These are phyloP conservation scores for Thera obeliscata DNA, from an alignment of 2,888 invertebrate species.

Conservation along the genomic window DNA sequence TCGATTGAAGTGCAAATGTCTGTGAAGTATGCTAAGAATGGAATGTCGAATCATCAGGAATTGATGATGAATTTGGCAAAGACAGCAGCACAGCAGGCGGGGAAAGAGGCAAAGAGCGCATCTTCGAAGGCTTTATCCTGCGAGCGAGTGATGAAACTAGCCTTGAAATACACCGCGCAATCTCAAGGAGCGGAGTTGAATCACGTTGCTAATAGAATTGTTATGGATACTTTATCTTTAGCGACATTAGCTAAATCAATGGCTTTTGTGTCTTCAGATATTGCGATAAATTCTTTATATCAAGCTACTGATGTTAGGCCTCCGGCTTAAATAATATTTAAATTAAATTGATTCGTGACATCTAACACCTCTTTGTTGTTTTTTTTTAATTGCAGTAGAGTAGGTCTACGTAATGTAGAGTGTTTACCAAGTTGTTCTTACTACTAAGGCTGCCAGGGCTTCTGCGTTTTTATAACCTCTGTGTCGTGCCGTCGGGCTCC, in stretches of 20 bases:
- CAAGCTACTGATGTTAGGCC: conserved; percentile 77
- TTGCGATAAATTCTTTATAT: conserved; percentile 78
- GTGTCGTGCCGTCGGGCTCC: too few species aligned
- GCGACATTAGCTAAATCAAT: conserved; percentile 77
- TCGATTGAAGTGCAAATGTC: conserved; percentile 81
- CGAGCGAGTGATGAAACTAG: conserved; percentile 74
- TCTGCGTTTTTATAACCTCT: too few species aligned
- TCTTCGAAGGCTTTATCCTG: conserved; percentile 74
- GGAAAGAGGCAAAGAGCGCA: conserved; percentile 78
- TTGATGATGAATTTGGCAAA: conserved; percentile 81
- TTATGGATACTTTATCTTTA: conserved; percentile 76
- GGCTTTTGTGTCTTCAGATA: conserved; percentile 79
- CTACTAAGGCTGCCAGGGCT: too few species aligned
- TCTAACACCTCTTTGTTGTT: conserved; percentile 2
- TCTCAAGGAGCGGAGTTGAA: conserved; percentile 75
- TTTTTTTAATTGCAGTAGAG: neutral
- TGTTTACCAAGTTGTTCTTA: too few species aligned
- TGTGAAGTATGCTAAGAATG: conserved; percentile 73
- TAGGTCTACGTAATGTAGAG: neutral
- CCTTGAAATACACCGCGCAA: conserved; percentile 76
- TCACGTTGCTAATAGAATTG: conserved; percentile 76
- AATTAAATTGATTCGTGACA: conserved; percentile 15
- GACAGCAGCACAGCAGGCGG: conserved; percentile 79
- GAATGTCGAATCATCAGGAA: conserved; percentile 78
- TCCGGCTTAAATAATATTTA: conserved; percentile 54